These are phyloP conservation scores for Antechinus stuartii DNA, from an alignment of 2,113 vertebrate genomes.

Conservation along the genomic window DNA sequence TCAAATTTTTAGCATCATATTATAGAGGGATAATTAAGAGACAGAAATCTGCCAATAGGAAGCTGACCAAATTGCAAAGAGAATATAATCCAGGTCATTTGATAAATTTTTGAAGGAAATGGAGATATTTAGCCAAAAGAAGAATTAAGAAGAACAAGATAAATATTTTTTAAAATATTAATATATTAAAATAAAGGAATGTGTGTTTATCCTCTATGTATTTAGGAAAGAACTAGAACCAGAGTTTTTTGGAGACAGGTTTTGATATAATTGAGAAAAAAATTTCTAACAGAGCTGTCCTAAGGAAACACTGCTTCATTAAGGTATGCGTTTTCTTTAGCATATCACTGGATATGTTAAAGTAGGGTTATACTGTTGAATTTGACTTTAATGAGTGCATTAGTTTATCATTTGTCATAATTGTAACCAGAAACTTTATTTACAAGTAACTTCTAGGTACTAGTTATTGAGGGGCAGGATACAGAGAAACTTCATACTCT, in stretches of 20 bases:
- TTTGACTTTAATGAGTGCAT: background rate
- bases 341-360: background rate
- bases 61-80: background rate
- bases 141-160: background rate
- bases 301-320: background rate
- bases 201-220: background rate
- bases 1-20: background rate
- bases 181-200: background rate
- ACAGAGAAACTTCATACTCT: background rate
- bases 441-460: too few relatives aligned
- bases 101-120: background rate
- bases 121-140: background rate
- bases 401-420: background rate
- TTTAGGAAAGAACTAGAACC: background rate
- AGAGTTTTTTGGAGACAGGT: background rate
- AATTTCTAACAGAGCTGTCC: background rate
- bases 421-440: background rate
- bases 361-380: background rate
- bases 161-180: background rate
- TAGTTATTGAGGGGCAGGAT: background rate
- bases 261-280: background rate
- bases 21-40: background rate
- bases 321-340: background rate
- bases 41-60: background rate
- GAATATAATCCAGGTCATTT: background rate